phyloP scores from a whole-genome alignment of 2,888 invertebrate species.

The Globia sparganii region DNA sequence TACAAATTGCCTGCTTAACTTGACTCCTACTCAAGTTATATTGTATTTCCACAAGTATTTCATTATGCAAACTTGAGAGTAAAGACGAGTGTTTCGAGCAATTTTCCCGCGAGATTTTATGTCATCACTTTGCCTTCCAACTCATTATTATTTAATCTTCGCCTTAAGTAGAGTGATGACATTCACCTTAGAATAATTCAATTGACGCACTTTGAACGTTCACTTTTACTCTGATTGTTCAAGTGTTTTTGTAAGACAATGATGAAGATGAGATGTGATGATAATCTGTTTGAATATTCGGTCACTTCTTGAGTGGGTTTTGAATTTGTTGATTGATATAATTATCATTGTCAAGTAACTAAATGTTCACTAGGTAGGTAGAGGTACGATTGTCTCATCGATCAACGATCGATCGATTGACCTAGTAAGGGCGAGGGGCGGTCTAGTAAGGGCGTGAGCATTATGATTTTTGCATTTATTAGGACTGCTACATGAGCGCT shows the following conservation, averaged over 20 bases:
- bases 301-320: background rate
- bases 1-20: slow-evolving; percentile 79
- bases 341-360: background rate
- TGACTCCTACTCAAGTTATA: slow-evolving; percentile 69
- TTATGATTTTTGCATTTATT: too few relatives aligned
- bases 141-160: slow-evolving; percentile 76
- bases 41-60: slow-evolving; percentile 77
- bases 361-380: background rate
- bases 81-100: slow-evolving; percentile 76
- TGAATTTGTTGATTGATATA: background rate
- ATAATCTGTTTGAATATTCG: slow-evolving; percentile 10
- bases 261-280: slow-evolving; percentile 5
- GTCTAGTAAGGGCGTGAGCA: too few relatives aligned
- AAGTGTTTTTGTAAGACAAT: slow-evolving; percentile 33
- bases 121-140: slow-evolving; percentile 75
- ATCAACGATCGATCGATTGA: too few relatives aligned
- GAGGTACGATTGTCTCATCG: too few relatives aligned
- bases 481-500: too few relatives aligned
- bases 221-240: slow-evolving; percentile 56
- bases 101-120: slow-evolving; percentile 75
- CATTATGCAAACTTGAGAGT: slow-evolving; percentile 79
- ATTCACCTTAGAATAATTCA: slow-evolving; percentile 61
- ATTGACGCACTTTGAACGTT: slow-evolving; percentile 55
- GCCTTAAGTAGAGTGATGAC: slow-evolving; percentile 59
- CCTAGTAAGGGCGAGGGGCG: too few relatives aligned